Evolutionary conservation across 2,888 invertebrate species (phyloP), one percentile per base, ranked within the genome.

Genomic region (Agrochola litura): DNA sequence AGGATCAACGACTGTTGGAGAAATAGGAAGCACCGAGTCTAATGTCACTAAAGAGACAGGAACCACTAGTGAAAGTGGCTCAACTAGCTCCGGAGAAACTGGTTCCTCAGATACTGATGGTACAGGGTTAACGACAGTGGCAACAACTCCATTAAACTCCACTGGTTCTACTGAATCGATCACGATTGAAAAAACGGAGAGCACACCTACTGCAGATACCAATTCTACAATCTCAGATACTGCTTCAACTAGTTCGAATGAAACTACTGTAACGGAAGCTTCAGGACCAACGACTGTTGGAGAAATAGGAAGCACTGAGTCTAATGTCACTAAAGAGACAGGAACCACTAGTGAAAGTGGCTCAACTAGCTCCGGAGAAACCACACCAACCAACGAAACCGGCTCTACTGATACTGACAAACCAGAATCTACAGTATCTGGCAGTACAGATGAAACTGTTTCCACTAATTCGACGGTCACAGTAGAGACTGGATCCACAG

Each of bases 91-190:
- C n/a, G 52, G 52, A 30, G 43, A 61, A 76, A 64, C 64, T 54
- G 25, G 30, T 14, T 75, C 77, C 10, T 37, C 75, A n/a, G 64
- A 76, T 75, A 75, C 77, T 16, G 52, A 75, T 19, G 19, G 6
- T 19, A 76, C 64, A 54, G 43, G 4, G 10, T 46, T 30, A 22
- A 76, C 76, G 16, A 76, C 63, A 63, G 76, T 14, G 1, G 63
- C 77, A 46, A 60, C 56, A 12, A 6, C 60, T 10, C 43, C 43
- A n/a, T 30, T 69, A 37, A 54, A 56, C 19, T 78, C 65, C 4
- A 58, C 54, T 66, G 46, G 56, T 43, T 64, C 79, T 56, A 81
- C 81, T 52, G 81, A 81, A 66, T 71, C 81, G 16, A 30, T 19
- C 25, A 30, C 22, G 8, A 49, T 56, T 30, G 68, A n/a, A 54